Evolutionary conservation across 2,797 vertebrate genomes (phyloP), one percentile per base, ranked within the genome.

Genomic region (Phalloptychus januarius): DNA sequence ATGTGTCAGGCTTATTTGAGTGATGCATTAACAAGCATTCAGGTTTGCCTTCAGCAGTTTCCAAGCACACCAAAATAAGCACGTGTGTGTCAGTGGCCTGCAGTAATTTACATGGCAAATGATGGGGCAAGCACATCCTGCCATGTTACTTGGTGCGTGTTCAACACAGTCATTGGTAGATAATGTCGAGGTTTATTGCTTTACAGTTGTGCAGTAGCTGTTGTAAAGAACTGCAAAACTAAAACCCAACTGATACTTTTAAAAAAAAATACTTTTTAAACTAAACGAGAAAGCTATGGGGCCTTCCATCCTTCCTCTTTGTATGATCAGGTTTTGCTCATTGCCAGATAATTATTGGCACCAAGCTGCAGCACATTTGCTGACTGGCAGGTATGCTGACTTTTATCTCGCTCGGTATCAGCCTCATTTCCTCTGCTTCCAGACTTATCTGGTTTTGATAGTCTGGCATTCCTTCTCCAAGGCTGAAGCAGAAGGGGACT

Each of bases 371-470:
- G 52, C 8, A 4, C 18, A 80, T 81, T 71, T 45, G 2, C 2
- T 88, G 78, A 76, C 85, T 79, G 75, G 40, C 42, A 16, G 16
- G 48, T 74, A 52, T n/a, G 74, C 78, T 0, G 56, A 78, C 58
- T 79, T 42, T 87, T 90, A 78, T 91, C 71, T 79, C 44, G 61
- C 79, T 83, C 48, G 25, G 33, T 79, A 42, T 75, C 74, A 40
- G 83, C 79, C 71, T 84, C 75, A 86, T 88, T 92, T 93, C 86
- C 83, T 88, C 80, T 72, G 45, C 28, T 76, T 83, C 48, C 45
- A 76, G 25, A 71, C n/a, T 8, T 65, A 58, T 48, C 69, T 45
- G 4, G 44, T 33, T 72, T 65, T 83, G 40, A 79, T 11, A 54
- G 61, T 67, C 45, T n/a, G 36, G 1, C 25, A 28, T 74, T n/a